Percentiles rank a stretch among this genome's conserved stretches.
These are phyloP conservation scores for Chesias legatella DNA, from an alignment of 2,888 invertebrate genomes.

Conservation along the genomic window DNA sequence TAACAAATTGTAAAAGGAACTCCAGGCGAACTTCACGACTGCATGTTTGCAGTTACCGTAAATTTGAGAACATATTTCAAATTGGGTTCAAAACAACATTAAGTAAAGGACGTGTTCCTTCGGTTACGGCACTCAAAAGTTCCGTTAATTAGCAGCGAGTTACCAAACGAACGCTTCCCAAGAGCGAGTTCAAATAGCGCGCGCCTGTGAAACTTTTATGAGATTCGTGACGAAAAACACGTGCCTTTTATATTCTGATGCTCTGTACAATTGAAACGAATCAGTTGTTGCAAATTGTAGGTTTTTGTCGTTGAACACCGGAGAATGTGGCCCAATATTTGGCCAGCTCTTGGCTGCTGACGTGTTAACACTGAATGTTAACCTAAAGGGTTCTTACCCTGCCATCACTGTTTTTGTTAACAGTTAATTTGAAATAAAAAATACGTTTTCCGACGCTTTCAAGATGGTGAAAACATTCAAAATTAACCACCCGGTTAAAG, in stretches of 20 bases:
- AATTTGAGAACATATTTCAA: slow-evolving; percentile 11
- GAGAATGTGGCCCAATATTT: too few relatives aligned
- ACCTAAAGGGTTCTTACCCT: too few relatives aligned
- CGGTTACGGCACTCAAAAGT: slow-evolving; percentile 21
- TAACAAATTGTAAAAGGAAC: too few relatives aligned
- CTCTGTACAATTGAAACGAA: slow-evolving; percentile 3
- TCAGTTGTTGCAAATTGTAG: background rate
- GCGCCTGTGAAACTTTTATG: slow-evolving; percentile 18
- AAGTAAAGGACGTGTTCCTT: slow-evolving; percentile 15
- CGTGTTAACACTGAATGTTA: too few relatives aligned
- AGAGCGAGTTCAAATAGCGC: slow-evolving; percentile 4
- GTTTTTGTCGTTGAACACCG: too few relatives aligned
- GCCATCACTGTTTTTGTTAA: too few relatives aligned
- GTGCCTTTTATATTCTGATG: slow-evolving; percentile 4
- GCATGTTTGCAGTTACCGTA: slow-evolving; percentile 10
- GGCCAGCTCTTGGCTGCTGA: too few relatives aligned
- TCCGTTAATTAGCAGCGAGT: slow-evolving; percentile 24
- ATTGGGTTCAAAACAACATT: slow-evolving; percentile 11
- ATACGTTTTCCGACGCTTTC: too few relatives aligned
- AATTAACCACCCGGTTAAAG: too few relatives aligned
- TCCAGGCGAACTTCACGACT: too few relatives aligned
- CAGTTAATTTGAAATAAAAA: too few relatives aligned
- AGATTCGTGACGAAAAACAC: slow-evolving; percentile 5
- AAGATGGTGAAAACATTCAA: too few relatives aligned
- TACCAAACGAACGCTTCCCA: slow-evolving; percentile 11